A percentile compares a stretch with the other conserved stretches of the same genome.
These are phyloP conservation scores for Drosophila lutescens DNA, from an alignment of 2,888 invertebrate genomes.

Conservation along the genomic window DNA sequence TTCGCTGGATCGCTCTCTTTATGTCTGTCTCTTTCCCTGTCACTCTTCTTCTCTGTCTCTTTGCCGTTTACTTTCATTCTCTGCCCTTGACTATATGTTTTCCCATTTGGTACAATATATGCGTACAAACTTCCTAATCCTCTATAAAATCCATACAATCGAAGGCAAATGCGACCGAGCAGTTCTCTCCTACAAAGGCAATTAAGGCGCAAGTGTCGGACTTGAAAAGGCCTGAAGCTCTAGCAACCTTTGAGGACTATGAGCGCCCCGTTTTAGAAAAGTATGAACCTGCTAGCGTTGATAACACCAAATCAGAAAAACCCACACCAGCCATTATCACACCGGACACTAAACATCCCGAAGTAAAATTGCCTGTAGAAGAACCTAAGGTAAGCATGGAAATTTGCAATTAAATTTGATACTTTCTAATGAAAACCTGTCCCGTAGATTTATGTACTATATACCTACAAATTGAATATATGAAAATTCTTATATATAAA, in stretches of 20 bases:
- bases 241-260: conserved; percentile 87
- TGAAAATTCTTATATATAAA: not conserved
- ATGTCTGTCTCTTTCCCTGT: conserved; percentile 9
- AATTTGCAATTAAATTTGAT: not conserved
- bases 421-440: not conserved
- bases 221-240: conserved; percentile 85
- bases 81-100: not conserved
- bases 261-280: conserved; percentile 89
- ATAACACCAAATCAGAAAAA: conserved; percentile 82
- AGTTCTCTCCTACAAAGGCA: conserved; percentile 81
- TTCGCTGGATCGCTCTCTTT: not conserved
- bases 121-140: not conserved
- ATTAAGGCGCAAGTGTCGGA: conserved; percentile 72
- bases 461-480: not conserved
- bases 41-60: conserved; percentile 2
- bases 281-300: conserved; percentile 85
- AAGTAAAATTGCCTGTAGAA: conserved; percentile 53
- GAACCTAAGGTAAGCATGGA: conserved; percentile 64
- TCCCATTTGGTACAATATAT: not conserved
- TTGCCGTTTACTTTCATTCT: conserved; percentile 3
- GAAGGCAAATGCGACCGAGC: conserved; percentile 66
- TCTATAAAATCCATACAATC: conserved; percentile 10
- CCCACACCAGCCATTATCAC: conserved; percentile 48
- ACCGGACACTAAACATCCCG: conserved; percentile 54
- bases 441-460: not conserved